A percentile compares a stretch with the other conserved stretches of the same genome.
phyloP scores from a whole-genome alignment of 1,140 invertebrate genomes.

The Zaprionus nigranus region DNA sequence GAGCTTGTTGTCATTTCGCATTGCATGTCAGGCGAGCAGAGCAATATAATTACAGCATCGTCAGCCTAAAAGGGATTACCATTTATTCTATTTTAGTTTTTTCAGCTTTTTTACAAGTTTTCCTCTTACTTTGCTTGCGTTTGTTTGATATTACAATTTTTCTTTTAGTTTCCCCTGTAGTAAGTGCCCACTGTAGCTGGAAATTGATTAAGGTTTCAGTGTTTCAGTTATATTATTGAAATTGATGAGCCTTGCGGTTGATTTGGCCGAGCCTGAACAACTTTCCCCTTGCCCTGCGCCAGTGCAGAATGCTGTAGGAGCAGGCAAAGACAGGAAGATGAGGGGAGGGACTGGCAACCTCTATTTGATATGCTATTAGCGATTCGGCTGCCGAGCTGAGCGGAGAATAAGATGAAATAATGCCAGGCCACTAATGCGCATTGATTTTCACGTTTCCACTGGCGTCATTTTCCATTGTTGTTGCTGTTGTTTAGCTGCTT shows the following conservation, averaged over 20 bases:
- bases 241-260: constrained; percentile 42
- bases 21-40: constrained; percentile 25
- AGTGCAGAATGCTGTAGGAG: not conserved
- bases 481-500: constrained; percentile 27
- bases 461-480: constrained; percentile 57
- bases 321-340: not conserved
- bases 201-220: constrained; percentile 37
- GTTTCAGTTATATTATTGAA: constrained; percentile 46
- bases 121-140: too few species aligned
- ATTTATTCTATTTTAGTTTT: not conserved
- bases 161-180: not conserved
- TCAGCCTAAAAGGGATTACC: not conserved
- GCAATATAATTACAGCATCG: constrained; percentile 55
- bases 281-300: not conserved
- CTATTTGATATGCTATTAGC: constrained; percentile 54
- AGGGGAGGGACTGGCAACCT: constrained; percentile 8
- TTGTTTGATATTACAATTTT: not conserved
- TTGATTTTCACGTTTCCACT: constrained; percentile 76
- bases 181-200: constrained; percentile 12
- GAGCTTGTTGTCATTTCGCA: constrained; percentile 49
- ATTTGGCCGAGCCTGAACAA: constrained; percentile 5
- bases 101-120: not conserved
- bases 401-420: constrained; percentile 64
- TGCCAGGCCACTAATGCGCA: constrained; percentile 73
- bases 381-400: constrained; percentile 25